These are phyloP conservation scores for Ceratotherium simum DNA, from an alignment of 2,113 vertebrate genomes.

Conservation along the genomic window DNA sequence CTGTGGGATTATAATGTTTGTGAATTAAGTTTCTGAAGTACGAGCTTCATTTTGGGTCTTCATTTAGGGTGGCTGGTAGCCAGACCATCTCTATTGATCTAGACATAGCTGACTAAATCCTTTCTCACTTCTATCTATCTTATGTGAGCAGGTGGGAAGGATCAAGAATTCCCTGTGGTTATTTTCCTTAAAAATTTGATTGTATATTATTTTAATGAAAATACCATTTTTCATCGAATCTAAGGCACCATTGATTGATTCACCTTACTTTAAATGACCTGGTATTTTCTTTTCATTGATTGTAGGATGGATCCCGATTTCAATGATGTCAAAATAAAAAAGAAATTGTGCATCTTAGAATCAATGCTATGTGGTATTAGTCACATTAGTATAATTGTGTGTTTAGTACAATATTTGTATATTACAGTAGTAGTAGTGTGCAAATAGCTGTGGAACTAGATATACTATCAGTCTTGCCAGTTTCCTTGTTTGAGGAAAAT, in stretches of 20 bases:
- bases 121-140: neutral
- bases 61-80: neutral
- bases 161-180: neutral
- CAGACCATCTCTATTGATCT: neutral
- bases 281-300: neutral
- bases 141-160: neutral
- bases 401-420: neutral
- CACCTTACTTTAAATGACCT: neutral
- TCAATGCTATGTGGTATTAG: neutral
- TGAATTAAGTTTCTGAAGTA: neutral
- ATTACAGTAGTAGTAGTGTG: neutral
- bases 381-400: neutral
- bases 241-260: neutral
- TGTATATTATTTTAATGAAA: neutral
- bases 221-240: neutral
- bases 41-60: neutral
- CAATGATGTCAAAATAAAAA: neutral
- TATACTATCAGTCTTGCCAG: neutral
- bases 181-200: slow-evolving; percentile 23
- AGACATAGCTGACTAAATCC: neutral
- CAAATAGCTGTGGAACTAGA: neutral
- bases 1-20: neutral
- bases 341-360: neutral
- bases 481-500: neutral
- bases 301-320: neutral